A percentile compares a stretch with the other conserved stretches of the same genome.
These are phyloP conservation scores for Meteorus colon DNA, from an alignment of 2,888 invertebrate species.

Conservation along the genomic window DNA sequence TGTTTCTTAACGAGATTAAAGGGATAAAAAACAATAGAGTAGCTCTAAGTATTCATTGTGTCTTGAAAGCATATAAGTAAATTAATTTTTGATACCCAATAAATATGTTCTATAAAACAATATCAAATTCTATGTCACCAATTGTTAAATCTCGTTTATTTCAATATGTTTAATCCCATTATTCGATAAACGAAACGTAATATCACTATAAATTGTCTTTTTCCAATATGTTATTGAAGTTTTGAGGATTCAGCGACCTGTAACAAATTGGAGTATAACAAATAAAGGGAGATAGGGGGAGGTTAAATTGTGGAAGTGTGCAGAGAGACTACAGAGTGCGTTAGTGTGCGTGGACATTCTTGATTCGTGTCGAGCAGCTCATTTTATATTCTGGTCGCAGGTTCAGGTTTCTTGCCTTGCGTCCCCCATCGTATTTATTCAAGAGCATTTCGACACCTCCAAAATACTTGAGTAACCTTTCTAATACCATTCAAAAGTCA, in stretches of 20 bases:
- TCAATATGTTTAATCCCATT: too few species aligned
- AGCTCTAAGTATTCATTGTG: too few species aligned
- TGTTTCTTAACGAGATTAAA: too few species aligned
- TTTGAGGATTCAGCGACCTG: neutral
- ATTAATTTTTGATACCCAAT: too few species aligned
- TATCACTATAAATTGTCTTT: neutral
- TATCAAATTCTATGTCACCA: too few species aligned
- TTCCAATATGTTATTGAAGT: neutral
- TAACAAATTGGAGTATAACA: slow-evolving; percentile 1
- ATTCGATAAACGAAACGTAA: neutral
- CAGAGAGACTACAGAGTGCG: slow-evolving; percentile 2
- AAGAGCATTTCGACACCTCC: slow-evolving; percentile 67
- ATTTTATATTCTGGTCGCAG: slow-evolving; percentile 61
- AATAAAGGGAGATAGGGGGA: slow-evolving; percentile 13
- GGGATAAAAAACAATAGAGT: too few species aligned
- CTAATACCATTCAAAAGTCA: slow-evolving; percentile 59
- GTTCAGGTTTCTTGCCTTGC: slow-evolving; percentile 44
- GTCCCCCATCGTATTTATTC: slow-evolving; percentile 61
- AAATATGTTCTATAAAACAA: too few species aligned
- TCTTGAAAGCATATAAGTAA: too few species aligned
- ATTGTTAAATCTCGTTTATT: too few species aligned
- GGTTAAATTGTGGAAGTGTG: neutral
- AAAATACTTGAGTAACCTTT: slow-evolving; percentile 65
- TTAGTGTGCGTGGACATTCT: slow-evolving; percentile 53
- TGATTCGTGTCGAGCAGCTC: slow-evolving; percentile 54